These are phyloP conservation scores for Origma solitaria DNA, from an alignment of 2,113 vertebrate genomes.

Conservation along the genomic window DNA sequence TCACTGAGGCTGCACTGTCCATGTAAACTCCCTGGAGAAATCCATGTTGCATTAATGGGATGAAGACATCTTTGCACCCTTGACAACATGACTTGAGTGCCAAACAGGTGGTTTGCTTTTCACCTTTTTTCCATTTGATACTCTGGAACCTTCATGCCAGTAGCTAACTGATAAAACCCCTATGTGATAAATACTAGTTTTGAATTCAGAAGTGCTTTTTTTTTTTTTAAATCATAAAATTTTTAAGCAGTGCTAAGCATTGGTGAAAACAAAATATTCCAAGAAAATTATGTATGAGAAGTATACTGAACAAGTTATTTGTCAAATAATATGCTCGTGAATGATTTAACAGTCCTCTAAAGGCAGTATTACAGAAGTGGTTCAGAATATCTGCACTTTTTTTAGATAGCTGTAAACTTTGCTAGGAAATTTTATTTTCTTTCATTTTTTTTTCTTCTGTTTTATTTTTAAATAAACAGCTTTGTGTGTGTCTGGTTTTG, in stretches of 20 bases:
- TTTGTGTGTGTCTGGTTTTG: background rate
- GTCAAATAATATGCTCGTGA: background rate
- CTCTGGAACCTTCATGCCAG: background rate
- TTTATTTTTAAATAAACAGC: background rate
- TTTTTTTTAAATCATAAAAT: background rate
- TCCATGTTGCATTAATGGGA: background rate
- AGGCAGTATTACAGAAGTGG: background rate
- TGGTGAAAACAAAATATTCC: background rate
- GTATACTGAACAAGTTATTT: background rate
- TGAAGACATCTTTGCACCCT: background rate
- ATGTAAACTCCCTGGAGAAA: background rate
- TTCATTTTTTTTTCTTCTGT: background rate
- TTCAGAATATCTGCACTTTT: background rate
- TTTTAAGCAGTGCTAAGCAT: background rate
- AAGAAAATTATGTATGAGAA: background rate
- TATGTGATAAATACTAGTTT: background rate
- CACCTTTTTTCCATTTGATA: background rate
- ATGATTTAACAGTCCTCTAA: background rate
- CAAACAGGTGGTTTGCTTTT: background rate
- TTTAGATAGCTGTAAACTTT: background rate
- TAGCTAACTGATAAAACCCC: background rate
- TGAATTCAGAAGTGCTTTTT: background rate
- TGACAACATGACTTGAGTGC: background rate
- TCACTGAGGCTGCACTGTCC: rapidly evolving
- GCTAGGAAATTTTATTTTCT: background rate